Conservation (phyloP, 2,797 vertebrate species). For the Cuniculus paca region DNA sequence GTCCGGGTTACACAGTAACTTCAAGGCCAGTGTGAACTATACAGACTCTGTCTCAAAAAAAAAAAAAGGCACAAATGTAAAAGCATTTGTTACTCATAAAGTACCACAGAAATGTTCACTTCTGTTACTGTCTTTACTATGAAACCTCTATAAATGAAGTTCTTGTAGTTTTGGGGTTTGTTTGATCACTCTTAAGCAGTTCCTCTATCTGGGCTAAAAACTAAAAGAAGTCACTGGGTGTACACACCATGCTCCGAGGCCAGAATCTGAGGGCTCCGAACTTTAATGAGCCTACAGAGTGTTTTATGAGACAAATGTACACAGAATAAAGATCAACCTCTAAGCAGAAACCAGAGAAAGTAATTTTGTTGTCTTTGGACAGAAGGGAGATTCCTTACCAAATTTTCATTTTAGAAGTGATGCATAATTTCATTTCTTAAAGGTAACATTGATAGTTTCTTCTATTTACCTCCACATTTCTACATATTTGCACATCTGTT, state of each 20-base stretch:
- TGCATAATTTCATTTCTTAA: conserved; percentile 10
- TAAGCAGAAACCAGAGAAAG: neutral
- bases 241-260: neutral
- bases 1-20: neutral
- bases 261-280: neutral
- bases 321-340: neutral
- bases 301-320: conserved; percentile 4
- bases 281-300: neutral
- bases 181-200: neutral
- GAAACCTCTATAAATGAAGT: conserved; percentile 35
- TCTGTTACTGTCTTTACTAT: conserved; percentile 3
- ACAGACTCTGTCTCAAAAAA: neutral
- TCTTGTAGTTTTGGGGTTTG: neutral
- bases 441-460: neutral
- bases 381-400: neutral
- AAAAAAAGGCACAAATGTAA: neutral
- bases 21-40: neutral
- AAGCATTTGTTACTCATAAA: conserved; percentile 33
- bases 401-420: conserved; percentile 32
- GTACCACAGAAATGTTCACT: neutral
- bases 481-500: neutral
- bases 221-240: neutral
- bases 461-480: neutral
- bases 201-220: neutral
- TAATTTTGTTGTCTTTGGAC: neutral